Percentiles rank a stretch among this genome's conserved stretches.
Conservation (phyloP, 37 sponge, comb jelly and placozoan genomes). For the Lycopodina hypogea region DNA sequence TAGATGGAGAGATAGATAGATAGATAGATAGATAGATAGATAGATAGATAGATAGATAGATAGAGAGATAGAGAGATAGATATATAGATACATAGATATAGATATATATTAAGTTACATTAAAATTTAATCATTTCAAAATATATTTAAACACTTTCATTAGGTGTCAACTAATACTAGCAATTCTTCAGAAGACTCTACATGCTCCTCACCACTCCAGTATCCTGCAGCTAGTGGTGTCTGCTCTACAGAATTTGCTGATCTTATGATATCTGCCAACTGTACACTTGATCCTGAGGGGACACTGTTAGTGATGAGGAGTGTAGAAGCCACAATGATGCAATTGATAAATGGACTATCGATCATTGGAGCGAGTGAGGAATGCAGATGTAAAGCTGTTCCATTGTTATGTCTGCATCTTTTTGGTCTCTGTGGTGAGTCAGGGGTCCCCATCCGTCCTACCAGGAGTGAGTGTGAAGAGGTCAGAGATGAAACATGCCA, state of each 20-base stretch:
- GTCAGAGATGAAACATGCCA: slow-evolving; percentile 2
- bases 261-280: neutral
- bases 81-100: too few species aligned
- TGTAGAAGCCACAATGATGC: neutral
- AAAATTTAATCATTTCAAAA: too few species aligned
- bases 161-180: too few species aligned
- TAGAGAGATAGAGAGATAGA: too few species aligned
- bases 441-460: neutral
- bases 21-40: too few species aligned
- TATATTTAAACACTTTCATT: too few species aligned
- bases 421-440: slow-evolving; percentile 5
- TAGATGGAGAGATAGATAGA: too few species aligned
- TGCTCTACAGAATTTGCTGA: neutral
- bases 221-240: neutral
- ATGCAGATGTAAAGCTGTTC: neutral
- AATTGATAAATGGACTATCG: neutral
- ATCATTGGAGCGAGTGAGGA: neutral
- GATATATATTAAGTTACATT: too few species aligned
- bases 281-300: neutral
- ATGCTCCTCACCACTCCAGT: too few species aligned
- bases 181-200: too few species aligned
- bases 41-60: too few species aligned
- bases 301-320: neutral
- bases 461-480: slow-evolving; percentile 10
- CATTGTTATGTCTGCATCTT: slow-evolving; percentile 14